A percentile compares a stretch with the other conserved stretches of the same genome.
phyloP scores from a whole-genome alignment of 2,888 invertebrate genomes.

The Diploptera punctata region DNA sequence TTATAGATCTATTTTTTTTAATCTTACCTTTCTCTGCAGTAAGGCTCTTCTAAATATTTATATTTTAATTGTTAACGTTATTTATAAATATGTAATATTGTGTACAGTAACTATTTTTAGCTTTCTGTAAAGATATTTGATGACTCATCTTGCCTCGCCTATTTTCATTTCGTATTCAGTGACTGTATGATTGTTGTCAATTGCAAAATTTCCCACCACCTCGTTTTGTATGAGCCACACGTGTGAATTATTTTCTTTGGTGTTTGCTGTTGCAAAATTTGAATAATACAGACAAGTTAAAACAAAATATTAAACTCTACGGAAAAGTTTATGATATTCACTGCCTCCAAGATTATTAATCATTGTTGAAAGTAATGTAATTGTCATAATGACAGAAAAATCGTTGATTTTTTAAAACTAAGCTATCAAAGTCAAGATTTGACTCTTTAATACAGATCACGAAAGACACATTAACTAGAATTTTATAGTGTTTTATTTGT shows the following conservation, averaged over 20 bases:
- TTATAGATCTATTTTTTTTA: too few relatives aligned
- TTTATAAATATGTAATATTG: too few relatives aligned
- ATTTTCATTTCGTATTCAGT: too few relatives aligned
- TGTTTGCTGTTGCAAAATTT: not conserved
- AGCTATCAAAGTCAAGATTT: not conserved
- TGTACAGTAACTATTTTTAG: too few relatives aligned
- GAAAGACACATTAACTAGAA: not conserved
- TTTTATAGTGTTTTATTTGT: not conserved
- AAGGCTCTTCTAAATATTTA: too few relatives aligned
- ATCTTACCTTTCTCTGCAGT: too few relatives aligned
- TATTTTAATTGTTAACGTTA: too few relatives aligned
- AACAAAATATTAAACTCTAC: not conserved
- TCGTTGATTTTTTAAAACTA: not conserved
- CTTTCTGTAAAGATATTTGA: too few relatives aligned
- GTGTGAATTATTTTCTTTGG: not conserved
- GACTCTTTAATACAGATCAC: not conserved
- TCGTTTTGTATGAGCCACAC: not conserved
- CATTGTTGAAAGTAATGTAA: not conserved
- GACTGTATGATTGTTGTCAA: too few relatives aligned
- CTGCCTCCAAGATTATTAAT: not conserved
- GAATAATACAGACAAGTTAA: not conserved
- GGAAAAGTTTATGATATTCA: not conserved
- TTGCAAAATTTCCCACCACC: too few relatives aligned
- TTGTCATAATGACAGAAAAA: not conserved
- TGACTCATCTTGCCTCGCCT: too few relatives aligned